Base-by-base conservation (phyloP, 1,140 invertebrate species). In the Dysdera silvatica region DNA sequence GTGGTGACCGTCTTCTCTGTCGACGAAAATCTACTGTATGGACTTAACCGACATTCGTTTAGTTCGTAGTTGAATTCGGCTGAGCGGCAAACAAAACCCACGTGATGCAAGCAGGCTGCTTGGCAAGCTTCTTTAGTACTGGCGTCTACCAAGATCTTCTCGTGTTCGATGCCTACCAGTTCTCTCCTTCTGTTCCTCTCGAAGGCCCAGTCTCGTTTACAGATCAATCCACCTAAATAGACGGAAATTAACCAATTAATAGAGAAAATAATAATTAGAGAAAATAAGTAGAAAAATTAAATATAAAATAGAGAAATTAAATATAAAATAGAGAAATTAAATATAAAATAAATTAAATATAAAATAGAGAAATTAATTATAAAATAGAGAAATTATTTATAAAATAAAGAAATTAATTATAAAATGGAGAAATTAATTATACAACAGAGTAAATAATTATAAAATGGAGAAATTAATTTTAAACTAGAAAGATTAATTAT, bases 31-130 rank as follows among this genome's bases (percentile, higher is more conserved):
- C 91, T 81, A 76, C 93, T 90, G 88, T 93, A 88, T 71, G 89
- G 88, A 12, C 88, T 91, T 53, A 94, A 78, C 68, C 87, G 84
- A 72, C 91, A 95, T 68, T 87, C 85, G 51, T 87, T 87, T 32
- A 86, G 89, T 60, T 83, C 83, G 74, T 89, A 88, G 73, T 87
- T 86, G 78, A 87, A 95, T 78, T 91, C 91, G 66, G 88, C 87
- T 59, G 91, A 93, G 80, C 90, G 87, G 83, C 91, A 94, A 64
- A 84, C 81, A 76, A 93, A 93, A 73, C 91, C 87, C 67, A 84
- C 83, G 76, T 93, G 88, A 51, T 87, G 86, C 24, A 93, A 81
- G 71, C 90, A 95, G 63, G 90, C 79, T 76, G 91, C 87, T 58
- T 91, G 81, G 75, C 91, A 95, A 77, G 90, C 88, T 70, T 88